Percentiles rank a stretch among this genome's conserved stretches.
These are phyloP conservation scores for Charanyca ferruginea DNA, from an alignment of 2,888 invertebrate genomes.

Conservation along the genomic window DNA sequence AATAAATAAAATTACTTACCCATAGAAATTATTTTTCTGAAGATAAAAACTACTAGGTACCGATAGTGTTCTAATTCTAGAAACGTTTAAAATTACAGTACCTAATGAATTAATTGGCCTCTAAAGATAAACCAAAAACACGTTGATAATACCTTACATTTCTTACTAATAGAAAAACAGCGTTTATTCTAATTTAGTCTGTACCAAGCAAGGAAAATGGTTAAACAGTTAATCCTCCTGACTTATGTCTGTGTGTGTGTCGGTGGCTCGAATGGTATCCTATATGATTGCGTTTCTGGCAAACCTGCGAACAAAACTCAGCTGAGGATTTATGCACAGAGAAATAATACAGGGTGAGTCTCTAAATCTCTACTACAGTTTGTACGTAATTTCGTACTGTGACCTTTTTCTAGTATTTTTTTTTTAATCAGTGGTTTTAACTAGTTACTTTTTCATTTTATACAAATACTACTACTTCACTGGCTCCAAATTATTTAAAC, in stretches of 20 bases:
- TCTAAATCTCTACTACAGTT: neutral
- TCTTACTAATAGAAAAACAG: neutral
- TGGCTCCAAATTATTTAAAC: neutral
- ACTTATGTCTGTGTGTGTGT: constrained; percentile 15
- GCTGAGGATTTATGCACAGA: constrained; percentile 16
- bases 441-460: too few relatives aligned
- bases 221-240: neutral
- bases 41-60: too few relatives aligned
- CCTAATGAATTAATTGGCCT: neutral
- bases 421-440: too few relatives aligned
- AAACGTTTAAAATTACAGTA: neutral
- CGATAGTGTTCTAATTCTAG: too few relatives aligned
- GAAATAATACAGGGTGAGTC: constrained; percentile 31
- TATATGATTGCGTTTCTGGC: constrained; percentile 27
- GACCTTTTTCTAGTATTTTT: too few relatives aligned
- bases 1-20: too few relatives aligned
- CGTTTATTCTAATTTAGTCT: neutral
- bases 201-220: constrained; percentile 6
- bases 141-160: neutral
- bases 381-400: too few relatives aligned
- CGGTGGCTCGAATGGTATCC: constrained; percentile 2
- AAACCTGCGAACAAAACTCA: constrained; percentile 7
- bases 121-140: neutral
- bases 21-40: too few relatives aligned
- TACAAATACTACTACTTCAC: neutral